phyloP scores from a whole-genome alignment of 2,888 invertebrate genomes.

The Dioctria linearis region DNA sequence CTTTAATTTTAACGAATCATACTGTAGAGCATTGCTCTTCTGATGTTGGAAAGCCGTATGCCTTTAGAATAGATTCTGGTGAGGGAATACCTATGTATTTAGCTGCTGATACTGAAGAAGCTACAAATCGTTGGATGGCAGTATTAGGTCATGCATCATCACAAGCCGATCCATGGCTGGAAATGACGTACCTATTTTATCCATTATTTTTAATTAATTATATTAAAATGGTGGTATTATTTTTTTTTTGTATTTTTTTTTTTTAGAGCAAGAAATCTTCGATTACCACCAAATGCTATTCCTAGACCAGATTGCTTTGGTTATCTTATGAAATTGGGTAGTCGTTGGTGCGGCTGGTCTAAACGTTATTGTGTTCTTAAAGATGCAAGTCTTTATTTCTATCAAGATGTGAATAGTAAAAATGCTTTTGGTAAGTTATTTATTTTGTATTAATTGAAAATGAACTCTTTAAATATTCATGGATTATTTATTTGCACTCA shows the following conservation, averaged over 20 bases:
- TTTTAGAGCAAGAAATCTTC: conserved; percentile 82
- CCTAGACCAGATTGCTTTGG: conserved; percentile 92
- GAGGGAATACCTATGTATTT: conserved; percentile 83
- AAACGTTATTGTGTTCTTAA: conserved; percentile 94
- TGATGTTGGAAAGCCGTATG: conserved; percentile 76
- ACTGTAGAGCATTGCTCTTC: conserved; percentile 75
- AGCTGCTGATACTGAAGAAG: conserved; percentile 84
- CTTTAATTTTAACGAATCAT: conserved; percentile 89
- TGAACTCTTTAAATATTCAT: not conserved
- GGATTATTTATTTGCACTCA: conserved; percentile 56
- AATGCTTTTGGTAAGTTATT: conserved; percentile 83
- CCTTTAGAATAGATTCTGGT: conserved; percentile 80
- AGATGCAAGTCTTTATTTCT: conserved; percentile 95
- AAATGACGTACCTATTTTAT: conserved; percentile 68
- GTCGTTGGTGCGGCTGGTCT: conserved; percentile 91
- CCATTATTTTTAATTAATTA: not conserved
- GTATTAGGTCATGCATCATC: conserved; percentile 85
- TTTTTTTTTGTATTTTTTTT: not conserved
- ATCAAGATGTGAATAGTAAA: conserved; percentile 89
- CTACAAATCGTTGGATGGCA: conserved; percentile 83
- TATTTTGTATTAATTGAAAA: conserved; percentile 2
- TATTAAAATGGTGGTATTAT: not conserved
- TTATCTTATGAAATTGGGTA: conserved; percentile 89
- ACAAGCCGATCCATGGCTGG: conserved; percentile 80
- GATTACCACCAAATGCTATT: conserved; percentile 85